Evolutionary conservation across 2,797 vertebrate species (phyloP), one percentile per base, ranked within the genome.

Genomic region (Echeneis naucrates): DNA sequence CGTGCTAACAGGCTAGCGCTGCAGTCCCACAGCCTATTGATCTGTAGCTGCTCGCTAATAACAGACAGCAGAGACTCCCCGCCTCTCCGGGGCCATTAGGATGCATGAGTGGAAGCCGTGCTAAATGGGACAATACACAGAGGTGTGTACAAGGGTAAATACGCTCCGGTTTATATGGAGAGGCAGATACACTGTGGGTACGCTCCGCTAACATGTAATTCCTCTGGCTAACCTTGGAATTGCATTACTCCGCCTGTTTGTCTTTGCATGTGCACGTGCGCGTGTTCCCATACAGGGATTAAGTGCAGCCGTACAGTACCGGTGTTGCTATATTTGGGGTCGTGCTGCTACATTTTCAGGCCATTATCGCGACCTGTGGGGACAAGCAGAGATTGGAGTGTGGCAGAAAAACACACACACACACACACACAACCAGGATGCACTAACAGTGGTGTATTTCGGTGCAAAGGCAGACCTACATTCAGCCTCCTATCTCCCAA

Each of bases 11-110:
- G 87, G 80, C 80, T 80, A 84, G 80, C 44, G 65, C 81, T 56
- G 76, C 60, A 76, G 77, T 78, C 68, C 66, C 84, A 44, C 77
- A 87, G 82, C 83, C 85, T 90, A 93, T 92, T 92, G 92, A 94
- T 94, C 92, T 88, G 87, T 63, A n/a, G 70, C 81, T 64, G 85
- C 82, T 84, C 75, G 19, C 88, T 90, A 91, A 86, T 86, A 87
- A 75, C 80, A 87, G 86, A 86, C 85, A 74, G 88, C 82, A 60
- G 80, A 84, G 87, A 60, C 77, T 81, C 81, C 4, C 67, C 0
- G 68, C 72, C 75, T 85, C 87, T 88, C 82, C 32, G 78, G 78
- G 84, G 87, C 85, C 84, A 91, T 91, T 87, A 89, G 83, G 81
- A 91, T 90, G 87, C 89, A 89, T 84, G 90, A 89, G 81, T 60